Evolutionary conservation across 2,888 invertebrate genomes (phyloP), one percentile per base, ranked within the genome.

Genomic region (Meganola albula): DNA sequence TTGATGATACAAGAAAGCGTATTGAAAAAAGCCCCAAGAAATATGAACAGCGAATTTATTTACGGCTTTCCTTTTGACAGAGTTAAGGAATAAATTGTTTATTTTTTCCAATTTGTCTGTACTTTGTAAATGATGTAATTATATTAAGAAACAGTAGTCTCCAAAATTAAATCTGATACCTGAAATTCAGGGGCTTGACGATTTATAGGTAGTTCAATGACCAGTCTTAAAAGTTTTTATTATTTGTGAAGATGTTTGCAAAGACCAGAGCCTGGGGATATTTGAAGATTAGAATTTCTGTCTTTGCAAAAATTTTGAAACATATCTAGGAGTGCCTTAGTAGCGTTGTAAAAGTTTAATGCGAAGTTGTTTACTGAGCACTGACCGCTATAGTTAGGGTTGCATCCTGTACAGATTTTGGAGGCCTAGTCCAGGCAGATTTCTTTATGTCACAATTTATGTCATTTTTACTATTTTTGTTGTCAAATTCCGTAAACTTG

Each of bases 341-440:
- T 70, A 61, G 62, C 57, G 51, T 53, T 62, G 59, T 71, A 61
- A 71, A 69, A 71, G 53, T 67, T 73, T 69, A 67, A 72, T 64
- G 63, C 40, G 48, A 40, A 47, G 30, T 39, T 40, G 46, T 51
- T 50, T 53, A 43, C 37, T 53, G 33, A 39, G 42, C 45, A 46
- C 33, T 48, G 51, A 43, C 41, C 39, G 36, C 44, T 36, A n/a
- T n/a, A n/a, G n/a, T n/a, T n/a, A n/a, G n/a, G n/a, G n/a, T n/a
- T n/a, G n/a, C n/a, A n/a, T n/a, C n/a, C n/a, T n/a, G n/a, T n/a
- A n/a, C n/a, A n/a, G n/a, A n/a, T n/a, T n/a, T n/a, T n/a, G n/a
- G n/a, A n/a, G n/a, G n/a, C n/a, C n/a, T n/a, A n/a, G n/a, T n/a
- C n/a, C n/a, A n/a, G n/a, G n/a, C n/a, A n/a, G n/a, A n/a, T n/a